These are phyloP conservation scores for Sciurus niger DNA, from an alignment of 2,113 vertebrate genomes.

Conservation along the genomic window DNA sequence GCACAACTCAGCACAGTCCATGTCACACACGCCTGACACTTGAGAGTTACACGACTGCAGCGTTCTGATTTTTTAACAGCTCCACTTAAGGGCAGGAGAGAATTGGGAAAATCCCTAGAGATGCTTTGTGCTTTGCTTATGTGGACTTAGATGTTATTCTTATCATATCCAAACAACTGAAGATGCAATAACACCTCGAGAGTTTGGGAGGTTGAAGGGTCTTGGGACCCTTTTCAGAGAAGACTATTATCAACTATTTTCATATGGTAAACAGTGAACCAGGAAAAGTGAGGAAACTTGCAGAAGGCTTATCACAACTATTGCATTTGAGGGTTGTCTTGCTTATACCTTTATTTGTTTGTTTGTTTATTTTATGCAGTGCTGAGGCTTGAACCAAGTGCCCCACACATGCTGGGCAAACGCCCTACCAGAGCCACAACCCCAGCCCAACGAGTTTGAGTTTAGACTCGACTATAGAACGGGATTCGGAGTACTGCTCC, in stretches of 20 bases:
- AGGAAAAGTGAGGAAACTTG: background rate
- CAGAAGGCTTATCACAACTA: background rate
- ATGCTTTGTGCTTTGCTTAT: background rate
- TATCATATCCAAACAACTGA: background rate
- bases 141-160: background rate
- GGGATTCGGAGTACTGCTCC: background rate
- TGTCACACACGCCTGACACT: too few species aligned
- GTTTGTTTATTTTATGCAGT: too few species aligned
- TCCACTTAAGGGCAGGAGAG: background rate
- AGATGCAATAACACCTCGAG: background rate
- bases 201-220: background rate
- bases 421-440: too few species aligned
- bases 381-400: too few species aligned
- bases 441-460: too few species aligned
- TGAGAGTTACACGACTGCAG: background rate
- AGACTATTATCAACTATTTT: background rate
- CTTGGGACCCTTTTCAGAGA: background rate
- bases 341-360: too few species aligned
- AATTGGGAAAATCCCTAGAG: background rate
- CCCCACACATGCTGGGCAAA: too few species aligned
- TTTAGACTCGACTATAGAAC: background rate
- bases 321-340: background rate
- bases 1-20: background rate
- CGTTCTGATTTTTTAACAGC: background rate
- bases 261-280: background rate